Percentiles rank a stretch among this genome's conserved stretches.
Conservation (phyloP, 1,140 invertebrate genomes). For the Hydropsyche tenuis region DNA sequence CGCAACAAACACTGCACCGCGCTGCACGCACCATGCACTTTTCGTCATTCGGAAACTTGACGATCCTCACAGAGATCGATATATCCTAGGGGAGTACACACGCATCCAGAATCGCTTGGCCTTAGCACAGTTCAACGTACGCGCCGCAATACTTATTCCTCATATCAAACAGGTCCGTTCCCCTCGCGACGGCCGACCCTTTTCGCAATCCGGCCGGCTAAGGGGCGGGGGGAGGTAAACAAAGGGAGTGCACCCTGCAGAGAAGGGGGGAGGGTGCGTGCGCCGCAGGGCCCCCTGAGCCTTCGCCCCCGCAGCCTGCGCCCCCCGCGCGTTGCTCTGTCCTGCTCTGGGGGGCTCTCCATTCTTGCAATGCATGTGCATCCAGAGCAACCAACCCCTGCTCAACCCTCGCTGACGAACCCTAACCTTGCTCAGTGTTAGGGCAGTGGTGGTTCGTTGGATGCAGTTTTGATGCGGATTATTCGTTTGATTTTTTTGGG, state of each 20-base stretch:
- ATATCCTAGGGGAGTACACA: too few species aligned
- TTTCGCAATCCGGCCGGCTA: conserved; percentile 43
- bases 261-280: conserved; percentile 33
- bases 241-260: conserved; percentile 37
- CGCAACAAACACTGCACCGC: too few species aligned
- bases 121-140: conserved; percentile 48
- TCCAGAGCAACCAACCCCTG: conserved; percentile 36
- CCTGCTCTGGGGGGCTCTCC: conserved; percentile 35
- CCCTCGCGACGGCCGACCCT: conserved; percentile 45
- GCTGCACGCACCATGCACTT: too few species aligned
- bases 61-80: conserved; percentile 35
- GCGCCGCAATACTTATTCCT: conserved; percentile 48
- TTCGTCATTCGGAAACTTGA: too few species aligned
- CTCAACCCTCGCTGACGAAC: conserved; percentile 39
- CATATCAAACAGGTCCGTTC: conserved; percentile 48
- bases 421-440: conserved; percentile 46
- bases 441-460: conserved; percentile 36
- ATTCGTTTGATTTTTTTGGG: too few species aligned
- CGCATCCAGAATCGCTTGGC: too few species aligned
- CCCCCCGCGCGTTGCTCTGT: conserved; percentile 25
- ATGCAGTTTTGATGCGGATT: too few species aligned
- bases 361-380: conserved; percentile 47
- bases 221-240: conserved; percentile 37
- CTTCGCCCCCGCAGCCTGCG: conserved; percentile 27
- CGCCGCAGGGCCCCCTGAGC: conserved; percentile 6